Evolutionary conservation across 2,888 invertebrate genomes (phyloP), one percentile per base, ranked within the genome.

Genomic region (Oscheius sp.): DNA sequence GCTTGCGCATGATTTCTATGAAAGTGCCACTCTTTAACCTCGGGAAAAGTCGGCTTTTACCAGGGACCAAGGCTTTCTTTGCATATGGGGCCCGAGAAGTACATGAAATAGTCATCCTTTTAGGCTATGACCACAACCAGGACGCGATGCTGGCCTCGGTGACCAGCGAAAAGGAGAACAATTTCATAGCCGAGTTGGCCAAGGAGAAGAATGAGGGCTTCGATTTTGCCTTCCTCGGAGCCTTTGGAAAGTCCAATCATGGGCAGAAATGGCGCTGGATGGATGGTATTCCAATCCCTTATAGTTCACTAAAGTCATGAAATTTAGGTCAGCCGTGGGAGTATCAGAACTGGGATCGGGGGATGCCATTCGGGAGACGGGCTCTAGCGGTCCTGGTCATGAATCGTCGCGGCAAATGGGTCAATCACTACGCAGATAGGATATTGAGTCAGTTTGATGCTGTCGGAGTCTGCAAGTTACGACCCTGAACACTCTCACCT

Each of bases 181-280:
- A 76, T 42, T 84, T 84, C 70, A 76, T 85, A 35, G 59, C 74
- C 73, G 73, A 79, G n/a, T 57, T 84, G 70, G 83, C 82, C 0
- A 73, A 76, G 53, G 78, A 79, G 13, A 77, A 75, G 48, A 76
- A 79, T 29, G 71, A 78, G 7, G 74, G 73, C 53, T 80, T 80
- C 58, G 81, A 84, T 47, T 80, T 79, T 57, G 77, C 84, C 35
- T 77, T 80, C 53, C 76, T 85, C 1, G 85, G 85, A 2, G 85
- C 80, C 7, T 80, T 81, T 68, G 85, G 85, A n/a, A 76, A 81
- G 58, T 78, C 83, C 2, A 80, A 76, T 50, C 78, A 80, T 68
- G 79, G 78, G 32, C 75, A 79, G n/a, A 79, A 78, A 58, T 85
- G 85, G 85, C 76, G 80, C 53, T 85, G 85, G 85, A 79, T 85